Conservation (phyloP, 2,113 vertebrate species). For the Pedetes capensis region DNA sequence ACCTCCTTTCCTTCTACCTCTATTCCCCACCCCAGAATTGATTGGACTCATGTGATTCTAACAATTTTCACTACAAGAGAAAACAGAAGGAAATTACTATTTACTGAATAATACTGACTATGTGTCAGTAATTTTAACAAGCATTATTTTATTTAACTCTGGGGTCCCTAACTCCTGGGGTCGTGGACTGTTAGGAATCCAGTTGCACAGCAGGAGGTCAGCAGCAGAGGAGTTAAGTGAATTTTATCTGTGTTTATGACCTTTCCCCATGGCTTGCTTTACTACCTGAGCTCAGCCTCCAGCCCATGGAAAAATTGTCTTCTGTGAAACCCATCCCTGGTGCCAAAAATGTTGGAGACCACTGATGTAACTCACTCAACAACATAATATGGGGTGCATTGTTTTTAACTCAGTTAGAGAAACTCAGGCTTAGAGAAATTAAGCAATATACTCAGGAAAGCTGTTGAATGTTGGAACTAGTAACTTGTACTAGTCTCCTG, state of each 20-base stretch:
- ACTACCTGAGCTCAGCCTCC: too few relatives aligned
- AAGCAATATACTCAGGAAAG: neutral
- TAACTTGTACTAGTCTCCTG: neutral
- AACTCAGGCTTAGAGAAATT: neutral
- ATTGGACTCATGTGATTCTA: neutral
- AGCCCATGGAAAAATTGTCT: too few relatives aligned
- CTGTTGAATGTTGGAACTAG: neutral
- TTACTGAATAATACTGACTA: neutral
- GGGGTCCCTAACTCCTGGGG: too few relatives aligned
- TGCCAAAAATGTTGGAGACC: too few relatives aligned
- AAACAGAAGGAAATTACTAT: neutral
- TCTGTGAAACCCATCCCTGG: too few relatives aligned
- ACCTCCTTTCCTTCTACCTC: neutral
- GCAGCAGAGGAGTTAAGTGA: too few relatives aligned
- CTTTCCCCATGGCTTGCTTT: too few relatives aligned
- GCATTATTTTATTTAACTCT: neutral
- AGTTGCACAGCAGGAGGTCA: too few relatives aligned
- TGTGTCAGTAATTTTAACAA: neutral
- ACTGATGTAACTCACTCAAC: too few relatives aligned
- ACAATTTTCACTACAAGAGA: neutral
- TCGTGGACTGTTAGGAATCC: too few relatives aligned
- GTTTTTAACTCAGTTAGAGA: constrained; percentile 35
- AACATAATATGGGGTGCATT: neutral
- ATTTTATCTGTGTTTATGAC: too few relatives aligned
- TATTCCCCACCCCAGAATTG: neutral